Conservation (phyloP, 1,140 invertebrate species). For the Ceratitis capitata region DNA sequence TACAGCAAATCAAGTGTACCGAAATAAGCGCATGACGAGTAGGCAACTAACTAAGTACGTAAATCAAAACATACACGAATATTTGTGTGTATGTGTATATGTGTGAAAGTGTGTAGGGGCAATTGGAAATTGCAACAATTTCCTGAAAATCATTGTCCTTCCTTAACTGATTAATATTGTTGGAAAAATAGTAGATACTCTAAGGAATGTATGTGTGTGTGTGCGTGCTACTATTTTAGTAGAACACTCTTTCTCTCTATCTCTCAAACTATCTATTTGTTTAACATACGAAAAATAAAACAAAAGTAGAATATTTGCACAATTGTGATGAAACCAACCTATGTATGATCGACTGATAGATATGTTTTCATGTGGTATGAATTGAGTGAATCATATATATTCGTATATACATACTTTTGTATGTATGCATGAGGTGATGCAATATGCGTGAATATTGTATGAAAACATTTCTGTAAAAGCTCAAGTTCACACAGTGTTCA, state of each 20-base stretch:
- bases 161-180: constrained; percentile 16
- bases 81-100: too few relatives aligned
- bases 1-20: constrained; percentile 12
- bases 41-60: too few relatives aligned
- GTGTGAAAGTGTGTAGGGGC: background rate
- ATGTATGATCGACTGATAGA: background rate
- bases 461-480: background rate
- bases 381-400: background rate
- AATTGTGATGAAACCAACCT: background rate
- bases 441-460: background rate
- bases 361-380: background rate
- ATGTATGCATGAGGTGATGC: too few relatives aligned
- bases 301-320: background rate
- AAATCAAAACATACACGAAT: too few relatives aligned
- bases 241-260: too few relatives aligned
- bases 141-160: background rate
- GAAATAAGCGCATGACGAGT: background rate
- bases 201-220: background rate
- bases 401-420: background rate
- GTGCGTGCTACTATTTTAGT: background rate
- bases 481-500: background rate
- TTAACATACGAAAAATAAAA: background rate
- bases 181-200: background rate
- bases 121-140: constrained; percentile 23
- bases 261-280: background rate